Evolutionary conservation across 2,113 vertebrate species (phyloP).

Genomic region (Muscicapa adusta): DNA sequence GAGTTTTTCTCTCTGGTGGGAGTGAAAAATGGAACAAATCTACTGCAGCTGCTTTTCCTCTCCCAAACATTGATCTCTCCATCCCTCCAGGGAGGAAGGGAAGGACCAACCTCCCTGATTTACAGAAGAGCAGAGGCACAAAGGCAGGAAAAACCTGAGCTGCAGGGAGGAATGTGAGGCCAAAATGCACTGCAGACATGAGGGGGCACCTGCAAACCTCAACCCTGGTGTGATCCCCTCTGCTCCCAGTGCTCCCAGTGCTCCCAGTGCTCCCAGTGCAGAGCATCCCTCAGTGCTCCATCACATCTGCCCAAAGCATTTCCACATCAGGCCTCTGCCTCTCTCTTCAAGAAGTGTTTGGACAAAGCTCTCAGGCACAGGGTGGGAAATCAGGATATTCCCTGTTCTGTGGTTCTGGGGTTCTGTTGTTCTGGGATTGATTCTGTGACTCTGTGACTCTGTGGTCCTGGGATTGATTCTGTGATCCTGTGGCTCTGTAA

Average conservation of each 20-base stretch:
- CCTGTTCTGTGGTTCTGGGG: background rate
- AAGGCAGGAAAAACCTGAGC: background rate
- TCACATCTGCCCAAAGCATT: background rate
- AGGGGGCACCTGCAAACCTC: background rate
- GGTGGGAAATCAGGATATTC: background rate
- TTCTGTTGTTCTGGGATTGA: background rate
- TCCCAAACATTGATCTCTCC: fast-evolving
- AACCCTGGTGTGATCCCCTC: background rate
- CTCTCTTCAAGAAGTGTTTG: background rate
- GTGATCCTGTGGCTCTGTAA: too few relatives aligned
- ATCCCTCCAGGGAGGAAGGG: background rate
- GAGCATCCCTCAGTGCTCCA: background rate
- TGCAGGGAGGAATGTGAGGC: background rate
- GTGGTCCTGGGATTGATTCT: too few relatives aligned
- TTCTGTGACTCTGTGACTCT: too few relatives aligned
- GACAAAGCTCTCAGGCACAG: background rate
- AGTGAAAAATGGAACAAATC: background rate
- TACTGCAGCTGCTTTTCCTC: background rate
- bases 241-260: background rate
- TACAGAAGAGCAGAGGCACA: background rate
- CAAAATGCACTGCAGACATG: background rate
- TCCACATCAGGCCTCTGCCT: background rate
- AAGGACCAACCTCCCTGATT: background rate
- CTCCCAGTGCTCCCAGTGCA: background rate
- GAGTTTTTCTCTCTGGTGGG: background rate